Percentiles rank a stretch among this genome's conserved stretches.
Evolutionary conservation across 2,797 vertebrate genomes (phyloP).

Genomic region (Xerus rutilus): DNA sequence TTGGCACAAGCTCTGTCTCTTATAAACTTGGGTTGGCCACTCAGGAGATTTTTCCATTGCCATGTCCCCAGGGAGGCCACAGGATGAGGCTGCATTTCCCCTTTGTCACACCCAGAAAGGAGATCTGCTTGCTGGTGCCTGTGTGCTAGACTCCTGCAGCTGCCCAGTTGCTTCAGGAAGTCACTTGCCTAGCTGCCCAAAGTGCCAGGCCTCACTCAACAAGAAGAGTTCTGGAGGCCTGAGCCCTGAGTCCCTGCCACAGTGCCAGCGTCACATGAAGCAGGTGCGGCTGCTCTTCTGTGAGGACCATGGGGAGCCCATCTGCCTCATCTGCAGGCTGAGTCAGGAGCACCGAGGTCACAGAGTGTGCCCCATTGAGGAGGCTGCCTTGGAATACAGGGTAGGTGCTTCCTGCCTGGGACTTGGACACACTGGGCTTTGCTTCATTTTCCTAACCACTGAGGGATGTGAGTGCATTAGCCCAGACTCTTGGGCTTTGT

Average conservation of each 20-base stretch:
- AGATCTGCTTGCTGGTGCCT: neutral
- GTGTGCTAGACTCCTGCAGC: neutral
- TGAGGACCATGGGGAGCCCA: conserved; percentile 69
- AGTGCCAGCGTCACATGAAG: conserved; percentile 75
- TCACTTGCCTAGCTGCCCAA: neutral
- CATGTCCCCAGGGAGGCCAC: conserved; percentile 58
- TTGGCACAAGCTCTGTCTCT: neutral
- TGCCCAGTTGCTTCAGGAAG: neutral
- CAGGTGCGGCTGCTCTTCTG: conserved; percentile 79
- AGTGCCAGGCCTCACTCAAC: neutral
- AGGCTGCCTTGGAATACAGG: conserved; percentile 76
- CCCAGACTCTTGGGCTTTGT: neutral
- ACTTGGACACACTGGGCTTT: neutral
- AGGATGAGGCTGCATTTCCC: neutral
- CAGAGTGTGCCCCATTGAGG: conserved; percentile 68
- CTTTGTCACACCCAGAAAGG: conserved; percentile 22
- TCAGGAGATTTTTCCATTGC: conserved; percentile 44
- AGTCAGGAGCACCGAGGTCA: conserved; percentile 80
- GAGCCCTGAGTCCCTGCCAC: conserved; percentile 24
- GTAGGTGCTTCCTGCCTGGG: conserved; percentile 34
- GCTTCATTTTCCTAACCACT: neutral
- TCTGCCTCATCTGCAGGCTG: conserved; percentile 81
- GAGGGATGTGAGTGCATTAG: neutral
- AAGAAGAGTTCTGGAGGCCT: neutral
- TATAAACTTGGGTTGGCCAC: neutral